Evolutionary conservation across 2,113 vertebrate species (phyloP).

Genomic region (Setophaga kirtlandii): DNA sequence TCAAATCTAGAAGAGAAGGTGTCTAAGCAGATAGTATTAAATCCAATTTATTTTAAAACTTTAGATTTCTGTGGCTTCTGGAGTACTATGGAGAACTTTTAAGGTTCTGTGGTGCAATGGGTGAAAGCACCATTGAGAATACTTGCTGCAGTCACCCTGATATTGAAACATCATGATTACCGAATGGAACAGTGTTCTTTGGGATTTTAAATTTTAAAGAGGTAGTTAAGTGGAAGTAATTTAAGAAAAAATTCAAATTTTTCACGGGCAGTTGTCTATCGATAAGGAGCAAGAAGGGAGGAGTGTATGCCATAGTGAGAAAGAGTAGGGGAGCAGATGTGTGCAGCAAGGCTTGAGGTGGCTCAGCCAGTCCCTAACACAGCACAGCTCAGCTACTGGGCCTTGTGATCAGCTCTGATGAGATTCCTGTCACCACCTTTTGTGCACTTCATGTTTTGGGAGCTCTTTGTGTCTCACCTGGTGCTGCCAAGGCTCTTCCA

Average conservation of each 20-base stretch:
- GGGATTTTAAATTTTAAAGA: background rate
- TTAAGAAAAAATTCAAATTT: background rate
- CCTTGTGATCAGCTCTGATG: background rate
- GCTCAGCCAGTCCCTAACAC: background rate
- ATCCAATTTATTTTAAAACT: background rate
- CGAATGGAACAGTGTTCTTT: background rate
- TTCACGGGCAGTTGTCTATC: background rate
- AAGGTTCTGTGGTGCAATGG: background rate
- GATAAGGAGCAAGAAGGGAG: background rate
- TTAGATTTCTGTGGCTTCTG: background rate
- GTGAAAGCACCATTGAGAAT: background rate
- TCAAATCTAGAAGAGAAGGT: background rate
- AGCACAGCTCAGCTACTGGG: fast-evolving
- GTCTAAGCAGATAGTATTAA: background rate
- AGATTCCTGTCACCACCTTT: background rate
- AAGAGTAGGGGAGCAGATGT: background rate
- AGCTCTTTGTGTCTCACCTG: background rate
- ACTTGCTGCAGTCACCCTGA: background rate
- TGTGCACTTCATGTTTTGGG: fast-evolving
- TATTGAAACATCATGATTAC: background rate
- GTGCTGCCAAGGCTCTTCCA: background rate
- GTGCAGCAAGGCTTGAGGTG: background rate
- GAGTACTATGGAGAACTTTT: background rate
- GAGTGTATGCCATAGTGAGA: background rate
- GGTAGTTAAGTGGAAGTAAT: background rate